Evolutionary conservation across 2,113 vertebrate species (phyloP).

Genomic region (Trachemys scripta): DNA sequence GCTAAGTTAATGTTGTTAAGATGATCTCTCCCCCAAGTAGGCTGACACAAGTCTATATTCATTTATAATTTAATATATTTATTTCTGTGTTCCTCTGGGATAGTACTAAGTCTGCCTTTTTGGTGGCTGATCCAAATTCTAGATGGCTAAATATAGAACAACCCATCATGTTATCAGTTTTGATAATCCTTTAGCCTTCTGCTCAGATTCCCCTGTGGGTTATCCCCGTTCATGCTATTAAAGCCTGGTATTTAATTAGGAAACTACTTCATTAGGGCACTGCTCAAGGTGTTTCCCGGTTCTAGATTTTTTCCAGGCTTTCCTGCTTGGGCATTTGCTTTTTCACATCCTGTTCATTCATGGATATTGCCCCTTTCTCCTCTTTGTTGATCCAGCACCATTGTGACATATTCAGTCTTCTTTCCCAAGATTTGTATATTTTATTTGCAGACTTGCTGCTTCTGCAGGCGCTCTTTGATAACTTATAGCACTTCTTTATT

Average conservation of each 20-base stretch:
- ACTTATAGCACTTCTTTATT: neutral
- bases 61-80: neutral
- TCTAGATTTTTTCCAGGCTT: neutral
- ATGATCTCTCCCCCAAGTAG: neutral
- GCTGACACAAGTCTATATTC: neutral
- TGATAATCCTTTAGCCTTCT: slow-evolving; percentile 64
- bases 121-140: slow-evolving; percentile 33
- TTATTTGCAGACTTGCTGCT: neutral
- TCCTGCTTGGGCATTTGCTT: neutral
- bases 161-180: slow-evolving; percentile 58
- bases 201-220: slow-evolving; percentile 41
- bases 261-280: neutral
- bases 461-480: neutral
- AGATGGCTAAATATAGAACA: slow-evolving; percentile 44
- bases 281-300: neutral
- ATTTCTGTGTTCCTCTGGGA: neutral
- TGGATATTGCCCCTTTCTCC: neutral
- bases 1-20: neutral
- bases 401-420: neutral
- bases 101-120: neutral
- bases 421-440: neutral
- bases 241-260: slow-evolving; percentile 38
- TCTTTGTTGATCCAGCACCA: neutral
- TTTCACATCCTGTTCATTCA: neutral
- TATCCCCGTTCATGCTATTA: slow-evolving; percentile 45